Evolutionary conservation across 2,797 vertebrate species (phyloP).

Genomic region (Setipinna tenuifilis): DNA sequence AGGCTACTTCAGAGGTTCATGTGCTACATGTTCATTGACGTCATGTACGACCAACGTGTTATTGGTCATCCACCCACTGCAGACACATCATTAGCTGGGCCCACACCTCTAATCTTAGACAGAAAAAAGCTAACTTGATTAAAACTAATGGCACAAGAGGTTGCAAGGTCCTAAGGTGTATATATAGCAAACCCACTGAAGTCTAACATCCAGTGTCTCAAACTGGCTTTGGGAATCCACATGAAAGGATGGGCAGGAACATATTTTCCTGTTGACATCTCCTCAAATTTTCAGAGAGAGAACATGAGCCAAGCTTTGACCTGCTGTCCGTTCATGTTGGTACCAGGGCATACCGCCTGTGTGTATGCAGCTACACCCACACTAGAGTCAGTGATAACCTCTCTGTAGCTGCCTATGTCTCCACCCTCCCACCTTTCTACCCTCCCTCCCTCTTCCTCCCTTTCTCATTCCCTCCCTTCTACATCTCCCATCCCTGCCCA

Average conservation of each 20-base stretch:
- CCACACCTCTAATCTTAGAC: background rate
- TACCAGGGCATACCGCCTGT: slow-evolving; percentile 48
- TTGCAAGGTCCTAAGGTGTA: background rate
- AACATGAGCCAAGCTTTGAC: background rate
- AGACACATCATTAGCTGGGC: background rate
- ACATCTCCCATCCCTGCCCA: background rate
- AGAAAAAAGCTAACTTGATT: background rate
- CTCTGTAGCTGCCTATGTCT: background rate
- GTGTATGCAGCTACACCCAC: background rate
- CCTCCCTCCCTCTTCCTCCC: background rate
- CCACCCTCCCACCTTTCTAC: background rate
- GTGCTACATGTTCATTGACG: background rate
- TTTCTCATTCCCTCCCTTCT: background rate
- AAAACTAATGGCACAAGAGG: background rate
- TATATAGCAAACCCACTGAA: slow-evolving; percentile 5
- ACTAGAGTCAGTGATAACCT: slow-evolving; percentile 15
- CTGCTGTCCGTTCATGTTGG: slow-evolving; percentile 36
- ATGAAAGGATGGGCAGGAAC: background rate
- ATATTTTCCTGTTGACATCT: slow-evolving; percentile 3
- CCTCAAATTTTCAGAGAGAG: background rate
- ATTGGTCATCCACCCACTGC: background rate
- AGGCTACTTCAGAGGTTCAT: background rate
- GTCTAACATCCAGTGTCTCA: background rate
- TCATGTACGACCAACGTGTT: background rate
- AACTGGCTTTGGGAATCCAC: background rate